Evolutionary conservation across 2,888 invertebrate species (phyloP), one percentile per base, ranked within the genome.

Genomic region (Charanyca ferruginea): DNA sequence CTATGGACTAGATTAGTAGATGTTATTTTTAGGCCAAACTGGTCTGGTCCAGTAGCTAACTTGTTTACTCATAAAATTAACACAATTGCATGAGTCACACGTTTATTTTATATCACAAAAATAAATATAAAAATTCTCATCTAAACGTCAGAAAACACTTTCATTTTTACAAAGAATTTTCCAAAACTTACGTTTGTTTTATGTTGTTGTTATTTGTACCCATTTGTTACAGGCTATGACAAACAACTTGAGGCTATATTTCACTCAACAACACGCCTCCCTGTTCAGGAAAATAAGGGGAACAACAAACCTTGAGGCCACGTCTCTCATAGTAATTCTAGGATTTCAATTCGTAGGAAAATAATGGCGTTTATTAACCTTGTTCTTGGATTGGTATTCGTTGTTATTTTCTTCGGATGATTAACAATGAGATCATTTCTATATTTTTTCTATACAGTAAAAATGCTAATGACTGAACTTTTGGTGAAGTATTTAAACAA

Each of bases 211-310:
- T 70, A 74, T 75, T 71, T 73, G 66, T 66, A 64, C 67, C 77
- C 69, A 83, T 83, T 82, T 84, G 76, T 82, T 71, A 74, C 73
- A 48, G 49, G 44, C 63, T 78, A 74, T 79, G 77, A 85, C 80
- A 83, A 83, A 85, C 77, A 83, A 83, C 75, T 83, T 79, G 47
- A 58, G 64, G 62, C 69, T 66, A 86, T 87, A 84, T 85, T 57
- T 85, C 83, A 86, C 75, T 81, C 80, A 76, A 66, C 57, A 70
- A 73, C 79, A 82, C 80, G 76, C 80, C 71, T 78, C 66, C 64
- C 60, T 71, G 63, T 83, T 76, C 65, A 69, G 67, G 63, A 79
- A 82, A 86, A 75, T 67, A 65, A 75, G 77, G 79, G 79, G 28
- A 74, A 77, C 48, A 54, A 76, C 60, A 73, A 77, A 72, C 48